phyloP scores from a whole-genome alignment of 2,797 vertebrate genomes.

The Sarcophilus harrisii region DNA sequence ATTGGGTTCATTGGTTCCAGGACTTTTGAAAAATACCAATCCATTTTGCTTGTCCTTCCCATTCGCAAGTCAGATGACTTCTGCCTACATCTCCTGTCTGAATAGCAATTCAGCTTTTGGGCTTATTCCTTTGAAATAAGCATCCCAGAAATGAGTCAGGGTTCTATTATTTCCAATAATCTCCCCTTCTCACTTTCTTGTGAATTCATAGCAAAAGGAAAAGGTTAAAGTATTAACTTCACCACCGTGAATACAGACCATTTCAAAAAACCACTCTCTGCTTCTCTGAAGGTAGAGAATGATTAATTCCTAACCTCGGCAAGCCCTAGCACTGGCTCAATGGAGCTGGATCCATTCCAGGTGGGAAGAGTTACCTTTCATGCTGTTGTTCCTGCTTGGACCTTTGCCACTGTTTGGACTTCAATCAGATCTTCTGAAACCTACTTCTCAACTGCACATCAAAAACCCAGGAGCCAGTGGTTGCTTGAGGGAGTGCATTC shows the following conservation, averaged over 20 bases:
- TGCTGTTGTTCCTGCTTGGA: neutral
- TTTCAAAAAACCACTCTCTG: neutral
- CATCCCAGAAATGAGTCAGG: accelerated
- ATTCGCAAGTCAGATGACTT: accelerated
- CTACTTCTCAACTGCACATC: neutral
- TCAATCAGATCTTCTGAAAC: conserved; percentile 6
- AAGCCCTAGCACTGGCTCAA: neutral
- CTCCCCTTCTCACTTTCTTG: neutral
- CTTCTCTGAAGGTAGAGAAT: neutral
- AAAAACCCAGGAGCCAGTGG: neutral
- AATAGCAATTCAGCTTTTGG: accelerated
- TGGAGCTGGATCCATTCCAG: neutral
- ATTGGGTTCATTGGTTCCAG: neutral
- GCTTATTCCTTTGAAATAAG: neutral
- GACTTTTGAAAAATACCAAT: neutral
- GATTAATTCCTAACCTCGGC: neutral
- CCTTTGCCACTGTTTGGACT: neutral
- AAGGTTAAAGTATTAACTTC: neutral
- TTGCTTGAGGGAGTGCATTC: neutral
- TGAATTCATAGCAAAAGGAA: neutral
- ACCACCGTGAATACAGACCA: neutral
- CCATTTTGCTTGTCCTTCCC: neutral
- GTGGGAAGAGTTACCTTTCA: neutral
- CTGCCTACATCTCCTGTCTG: neutral
- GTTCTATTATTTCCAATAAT: neutral